These are phyloP conservation scores for Laticauda laticaudata DNA, from an alignment of 2,113 vertebrate species.

Conservation along the genomic window DNA sequence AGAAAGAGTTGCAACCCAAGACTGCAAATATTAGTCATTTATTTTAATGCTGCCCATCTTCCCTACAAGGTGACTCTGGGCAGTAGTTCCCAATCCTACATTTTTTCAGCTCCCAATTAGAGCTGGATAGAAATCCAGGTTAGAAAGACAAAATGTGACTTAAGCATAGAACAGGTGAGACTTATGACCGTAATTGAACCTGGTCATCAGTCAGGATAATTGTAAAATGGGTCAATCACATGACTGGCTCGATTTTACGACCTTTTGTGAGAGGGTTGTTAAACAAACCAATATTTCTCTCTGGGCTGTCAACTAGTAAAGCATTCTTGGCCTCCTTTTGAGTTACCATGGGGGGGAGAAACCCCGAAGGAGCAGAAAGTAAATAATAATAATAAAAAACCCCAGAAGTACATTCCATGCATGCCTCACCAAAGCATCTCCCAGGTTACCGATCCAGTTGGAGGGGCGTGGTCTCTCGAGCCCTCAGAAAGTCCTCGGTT, in stretches of 20 bases:
- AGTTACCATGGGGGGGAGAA: too few relatives aligned
- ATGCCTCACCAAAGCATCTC: too few relatives aligned
- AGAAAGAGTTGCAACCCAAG: neutral
- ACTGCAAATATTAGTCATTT: neutral
- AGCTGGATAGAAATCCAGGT: neutral
- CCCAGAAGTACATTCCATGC: too few relatives aligned
- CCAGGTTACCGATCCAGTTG: too few relatives aligned
- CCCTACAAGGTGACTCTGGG: neutral
- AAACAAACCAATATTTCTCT: neutral
- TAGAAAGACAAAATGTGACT: neutral
- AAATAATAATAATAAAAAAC: too few relatives aligned
- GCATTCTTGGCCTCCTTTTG: too few relatives aligned
- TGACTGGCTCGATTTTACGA: neutral
- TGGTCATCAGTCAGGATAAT: neutral
- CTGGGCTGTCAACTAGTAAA: too few relatives aligned
- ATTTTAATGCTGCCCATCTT: neutral
- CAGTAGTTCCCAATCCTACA: neutral
- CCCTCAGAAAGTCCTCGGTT: too few relatives aligned
- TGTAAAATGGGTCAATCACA: neutral
- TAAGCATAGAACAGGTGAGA: neutral
- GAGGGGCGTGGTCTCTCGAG: too few relatives aligned
- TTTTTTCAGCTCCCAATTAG: neutral
- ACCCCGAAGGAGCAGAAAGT: too few relatives aligned
- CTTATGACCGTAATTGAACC: neutral
- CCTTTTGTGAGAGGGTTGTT: neutral